phyloP scores from a whole-genome alignment of 2,113 vertebrate species.

The Siniperca knerii region DNA sequence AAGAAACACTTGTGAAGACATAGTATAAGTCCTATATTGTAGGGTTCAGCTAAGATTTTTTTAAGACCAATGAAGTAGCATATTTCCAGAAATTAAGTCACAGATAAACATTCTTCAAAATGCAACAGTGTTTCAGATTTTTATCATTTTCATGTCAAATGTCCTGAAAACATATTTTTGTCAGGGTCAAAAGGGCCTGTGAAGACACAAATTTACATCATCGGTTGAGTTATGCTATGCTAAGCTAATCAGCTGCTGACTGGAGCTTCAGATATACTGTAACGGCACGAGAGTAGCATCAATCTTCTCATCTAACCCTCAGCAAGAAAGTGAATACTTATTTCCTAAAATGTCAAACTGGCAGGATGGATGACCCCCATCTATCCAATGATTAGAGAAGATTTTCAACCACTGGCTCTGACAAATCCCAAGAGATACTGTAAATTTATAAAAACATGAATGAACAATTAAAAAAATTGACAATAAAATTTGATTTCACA shows the following conservation, averaged over 20 bases:
- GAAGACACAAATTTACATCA: background rate
- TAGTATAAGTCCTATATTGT: slow-evolving; percentile 6
- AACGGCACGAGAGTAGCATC: too few species aligned
- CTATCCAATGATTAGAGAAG: too few species aligned
- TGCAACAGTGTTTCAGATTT: background rate
- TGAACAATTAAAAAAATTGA: background rate
- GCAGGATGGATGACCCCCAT: background rate
- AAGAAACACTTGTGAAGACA: slow-evolving; percentile 11
- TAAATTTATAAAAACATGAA: background rate
- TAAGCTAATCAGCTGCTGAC: background rate
- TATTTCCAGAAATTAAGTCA: background rate
- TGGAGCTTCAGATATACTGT: background rate
- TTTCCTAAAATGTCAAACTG: background rate
- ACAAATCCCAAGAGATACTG: background rate
- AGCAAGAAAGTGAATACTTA: background rate
- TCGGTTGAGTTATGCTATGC: too few species aligned
- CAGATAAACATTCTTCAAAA: background rate
- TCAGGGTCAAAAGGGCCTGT: background rate
- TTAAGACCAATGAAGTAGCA: background rate
- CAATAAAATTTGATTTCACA: background rate
- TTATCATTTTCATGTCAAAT: background rate
- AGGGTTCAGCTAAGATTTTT: slow-evolving; percentile 1
- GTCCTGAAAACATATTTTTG: background rate
- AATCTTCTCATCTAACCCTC: background rate
- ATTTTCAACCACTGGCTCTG: too few species aligned